These are phyloP conservation scores for Hormaphis cornu DNA, from an alignment of 1,140 invertebrate genomes.

Conservation along the genomic window DNA sequence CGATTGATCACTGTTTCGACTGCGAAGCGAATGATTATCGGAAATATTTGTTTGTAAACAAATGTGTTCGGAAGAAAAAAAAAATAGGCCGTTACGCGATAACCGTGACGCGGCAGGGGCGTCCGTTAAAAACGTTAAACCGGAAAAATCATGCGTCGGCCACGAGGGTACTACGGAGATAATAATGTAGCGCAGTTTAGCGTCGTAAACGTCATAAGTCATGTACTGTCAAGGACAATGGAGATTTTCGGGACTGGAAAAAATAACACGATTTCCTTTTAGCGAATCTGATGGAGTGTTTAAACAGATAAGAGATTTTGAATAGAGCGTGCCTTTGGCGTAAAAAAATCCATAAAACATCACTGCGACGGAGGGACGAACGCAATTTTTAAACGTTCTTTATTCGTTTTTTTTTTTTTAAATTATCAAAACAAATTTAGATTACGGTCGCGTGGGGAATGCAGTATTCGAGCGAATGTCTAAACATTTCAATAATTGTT, in stretches of 20 bases:
- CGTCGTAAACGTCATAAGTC: conserved; percentile 23
- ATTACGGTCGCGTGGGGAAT: too few species aligned
- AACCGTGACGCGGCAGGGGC: not conserved
- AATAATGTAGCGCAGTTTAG: not conserved
- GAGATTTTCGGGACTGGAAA: not conserved
- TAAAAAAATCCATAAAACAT: not conserved
- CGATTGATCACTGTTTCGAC: not conserved
- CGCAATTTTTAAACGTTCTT: too few species aligned
- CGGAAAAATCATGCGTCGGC: not conserved
- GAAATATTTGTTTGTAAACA: not conserved
- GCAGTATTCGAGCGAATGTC: too few species aligned
- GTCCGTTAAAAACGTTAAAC: conserved; percentile 3
- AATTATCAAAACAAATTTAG: too few species aligned
- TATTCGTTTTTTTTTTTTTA: too few species aligned
- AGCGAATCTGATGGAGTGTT: conserved; percentile 30
- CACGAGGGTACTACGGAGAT: too few species aligned
- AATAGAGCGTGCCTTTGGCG: not conserved
- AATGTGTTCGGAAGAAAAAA: not conserved
- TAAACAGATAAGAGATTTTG: conserved; percentile 25
- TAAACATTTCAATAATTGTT: too few species aligned
- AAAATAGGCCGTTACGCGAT: not conserved
- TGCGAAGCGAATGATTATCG: not conserved
- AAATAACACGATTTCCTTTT: conserved; percentile 15
- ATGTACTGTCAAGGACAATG: conserved; percentile 26
- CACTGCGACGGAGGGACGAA: not conserved